Percentiles rank a stretch among this genome's conserved stretches.
phyloP scores from a whole-genome alignment of 2,113 vertebrate species.

The Coptodon bakossiorum region DNA sequence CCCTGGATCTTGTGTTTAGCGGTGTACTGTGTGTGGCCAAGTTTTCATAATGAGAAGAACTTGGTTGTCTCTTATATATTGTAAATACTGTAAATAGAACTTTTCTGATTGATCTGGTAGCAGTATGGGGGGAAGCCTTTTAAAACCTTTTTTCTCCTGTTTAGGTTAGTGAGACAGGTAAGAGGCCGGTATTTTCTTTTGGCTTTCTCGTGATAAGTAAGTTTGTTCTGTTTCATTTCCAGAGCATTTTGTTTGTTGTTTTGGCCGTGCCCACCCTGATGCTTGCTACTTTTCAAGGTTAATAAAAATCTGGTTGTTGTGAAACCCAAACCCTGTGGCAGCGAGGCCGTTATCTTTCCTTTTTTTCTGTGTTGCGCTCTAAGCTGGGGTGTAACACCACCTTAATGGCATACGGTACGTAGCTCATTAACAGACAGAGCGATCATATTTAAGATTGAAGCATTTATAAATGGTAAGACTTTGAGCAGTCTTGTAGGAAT shows the following conservation, averaged over 20 bases:
- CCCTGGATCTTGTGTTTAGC: not conserved
- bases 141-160: not conserved
- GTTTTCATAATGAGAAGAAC: not conserved
- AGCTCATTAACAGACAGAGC: not conserved
- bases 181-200: not conserved
- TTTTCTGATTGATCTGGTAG: not conserved
- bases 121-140: not conserved
- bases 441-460: not conserved
- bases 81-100: not conserved
- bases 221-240: not conserved
- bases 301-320: not conserved
- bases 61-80: not conserved
- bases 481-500: not conserved
- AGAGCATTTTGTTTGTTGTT: not conserved
- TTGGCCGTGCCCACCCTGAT: not conserved
- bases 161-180: not conserved
- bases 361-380: not conserved
- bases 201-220: not conserved
- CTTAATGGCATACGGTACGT: fast-evolving
- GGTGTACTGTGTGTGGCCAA: not conserved
- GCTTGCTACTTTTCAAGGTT: not conserved
- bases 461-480: not conserved
- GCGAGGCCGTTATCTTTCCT: not conserved
- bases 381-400: not conserved
- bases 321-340: not conserved